Base-by-base conservation (phyloP, 1,140 invertebrate species). In the Atta cephalotes region DNA sequence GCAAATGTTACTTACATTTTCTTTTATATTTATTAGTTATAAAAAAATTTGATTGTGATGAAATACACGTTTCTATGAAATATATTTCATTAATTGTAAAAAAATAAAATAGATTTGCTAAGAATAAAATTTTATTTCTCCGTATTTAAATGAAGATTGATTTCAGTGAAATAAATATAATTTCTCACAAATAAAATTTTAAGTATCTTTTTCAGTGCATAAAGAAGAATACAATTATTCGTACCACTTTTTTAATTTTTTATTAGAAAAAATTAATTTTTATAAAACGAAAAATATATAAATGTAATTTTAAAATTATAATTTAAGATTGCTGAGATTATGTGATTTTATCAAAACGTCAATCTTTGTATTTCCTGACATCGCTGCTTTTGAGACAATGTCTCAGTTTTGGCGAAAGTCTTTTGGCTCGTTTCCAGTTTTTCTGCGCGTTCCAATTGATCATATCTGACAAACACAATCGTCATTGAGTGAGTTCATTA, bases 401-500 rank as follows among this genome's bases (percentile, higher is more conserved):
- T 31, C 10, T 12, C 10, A 31, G 25, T 21, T 74, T 76, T 49
- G 80, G 39, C 56, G 45, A n/a, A 84, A 76, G 25, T 74, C 31
- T 51, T 60, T 45, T 84, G 80, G 80, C 80, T 45, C 3, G 39
- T 18, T 62, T 84, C 80, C 70, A 74, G 39, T 49, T 84, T 25
- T 84, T 10, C 68, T 49, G 74, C 10, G 39, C 70, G 25, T 18
- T 35, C 4, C 56, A 74, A 62, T 84, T 62, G 56, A 62, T 84
- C 70, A 65, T 58, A 84, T 84, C 70, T 84, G 56, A 70, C 56
- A 21, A 76, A 39, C 56, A 51, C n/a, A n/a, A 28, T 63, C 39
- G 45, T 84, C 68, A 21, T 58, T 31, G 70, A 14, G 80, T 49
- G 39, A 82, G 56, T 74, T 84, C 70, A 58, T 84, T 84, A 84